Conservation (phyloP, 2,797 vertebrate genomes). For the Chelidonichthys spinosus region DNA sequence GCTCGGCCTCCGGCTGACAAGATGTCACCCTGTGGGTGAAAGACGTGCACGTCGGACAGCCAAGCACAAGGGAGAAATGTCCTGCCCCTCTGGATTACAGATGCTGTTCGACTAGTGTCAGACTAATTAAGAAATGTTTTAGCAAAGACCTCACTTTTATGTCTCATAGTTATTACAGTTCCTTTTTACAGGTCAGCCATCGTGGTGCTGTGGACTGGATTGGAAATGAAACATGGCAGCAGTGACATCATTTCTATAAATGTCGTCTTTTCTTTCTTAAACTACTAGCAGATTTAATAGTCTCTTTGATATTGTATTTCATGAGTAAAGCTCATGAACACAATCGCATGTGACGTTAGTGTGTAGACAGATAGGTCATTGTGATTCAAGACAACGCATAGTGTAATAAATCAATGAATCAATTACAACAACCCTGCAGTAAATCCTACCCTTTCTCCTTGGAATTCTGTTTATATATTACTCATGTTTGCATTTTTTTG, state of each 20-base stretch:
- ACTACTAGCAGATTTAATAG: not conserved
- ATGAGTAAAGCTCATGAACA: not conserved
- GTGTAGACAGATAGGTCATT: not conserved
- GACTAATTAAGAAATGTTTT: not conserved
- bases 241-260: not conserved
- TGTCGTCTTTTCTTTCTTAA: not conserved
- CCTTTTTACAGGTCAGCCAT: not conserved
- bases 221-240: not conserved
- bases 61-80: constrained; percentile 20
- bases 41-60: constrained; percentile 22
- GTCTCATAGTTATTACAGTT: not conserved
- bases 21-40: constrained; percentile 55
- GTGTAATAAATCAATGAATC: not conserved
- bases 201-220: not conserved
- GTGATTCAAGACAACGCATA: not conserved
- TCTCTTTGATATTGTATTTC: not conserved
- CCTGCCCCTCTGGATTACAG: constrained; percentile 40
- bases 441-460: not conserved
- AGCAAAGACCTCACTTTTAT: not conserved
- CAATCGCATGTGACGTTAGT: not conserved
- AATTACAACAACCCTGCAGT: not conserved
- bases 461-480: no score
- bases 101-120: constrained; percentile 19
- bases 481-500: no score
- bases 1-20: constrained; percentile 58